Conservation (phyloP, 2,113 vertebrate species). For the Caracal caracal region DNA sequence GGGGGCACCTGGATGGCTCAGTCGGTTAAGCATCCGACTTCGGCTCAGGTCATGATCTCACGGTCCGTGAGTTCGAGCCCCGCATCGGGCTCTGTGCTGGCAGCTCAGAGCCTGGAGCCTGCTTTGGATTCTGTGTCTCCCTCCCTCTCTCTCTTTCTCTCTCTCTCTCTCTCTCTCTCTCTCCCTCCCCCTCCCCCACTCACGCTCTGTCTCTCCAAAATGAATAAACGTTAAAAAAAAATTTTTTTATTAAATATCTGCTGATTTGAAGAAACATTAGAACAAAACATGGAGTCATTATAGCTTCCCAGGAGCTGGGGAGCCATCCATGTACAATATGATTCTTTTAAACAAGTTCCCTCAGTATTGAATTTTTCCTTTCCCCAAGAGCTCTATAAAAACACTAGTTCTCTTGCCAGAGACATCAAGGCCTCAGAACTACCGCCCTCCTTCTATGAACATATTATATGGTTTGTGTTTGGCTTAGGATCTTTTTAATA, state of each 20-base stretch:
- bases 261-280: constrained; percentile 3
- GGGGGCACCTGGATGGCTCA: neutral
- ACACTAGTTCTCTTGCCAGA: constrained; percentile 62
- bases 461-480: neutral
- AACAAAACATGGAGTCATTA: neutral
- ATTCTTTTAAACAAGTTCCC: constrained; percentile 41
- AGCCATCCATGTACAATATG: neutral
- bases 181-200: too few species aligned
- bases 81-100: too few species aligned
- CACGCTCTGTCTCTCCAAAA: too few species aligned
- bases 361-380: constrained; percentile 10
- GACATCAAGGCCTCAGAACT: constrained; percentile 43
- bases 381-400: constrained; percentile 63
- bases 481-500: constrained; percentile 48
- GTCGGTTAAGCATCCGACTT: too few species aligned
- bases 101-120: too few species aligned
- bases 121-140: too few species aligned
- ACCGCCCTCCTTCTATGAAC: neutral
- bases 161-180: too few species aligned
- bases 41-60: too few species aligned
- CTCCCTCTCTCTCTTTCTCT: too few species aligned
- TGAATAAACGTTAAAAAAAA: too few species aligned
- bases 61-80: too few species aligned
- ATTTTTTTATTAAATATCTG: neutral
- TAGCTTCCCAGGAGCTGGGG: constrained; percentile 7